Percentiles rank a stretch among this genome's conserved stretches.
phyloP scores from a whole-genome alignment of 2,797 vertebrate genomes.

The Thunnus albacares region DNA sequence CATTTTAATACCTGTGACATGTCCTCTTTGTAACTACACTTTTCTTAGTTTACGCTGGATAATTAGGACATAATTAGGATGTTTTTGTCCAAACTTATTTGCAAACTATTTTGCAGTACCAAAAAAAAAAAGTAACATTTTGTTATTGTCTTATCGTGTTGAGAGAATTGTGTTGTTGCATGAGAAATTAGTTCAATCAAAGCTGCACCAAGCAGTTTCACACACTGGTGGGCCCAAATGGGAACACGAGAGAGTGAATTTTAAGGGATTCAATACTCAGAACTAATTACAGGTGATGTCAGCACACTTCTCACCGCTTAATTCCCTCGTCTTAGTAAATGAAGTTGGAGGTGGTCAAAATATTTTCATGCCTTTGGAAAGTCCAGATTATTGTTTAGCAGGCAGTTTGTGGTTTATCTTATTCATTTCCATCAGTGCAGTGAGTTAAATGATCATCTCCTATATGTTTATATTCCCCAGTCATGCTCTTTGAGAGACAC shows the following conservation, averaged over 20 bases:
- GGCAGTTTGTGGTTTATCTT: neutral
- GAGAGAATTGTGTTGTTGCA: no score
- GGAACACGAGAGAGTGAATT: no score
- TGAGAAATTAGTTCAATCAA: no score
- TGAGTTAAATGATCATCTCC: constrained; percentile 22
- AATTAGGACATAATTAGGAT: neutral
- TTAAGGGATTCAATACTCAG: neutral
- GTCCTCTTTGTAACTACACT: neutral
- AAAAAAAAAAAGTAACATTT: no score
- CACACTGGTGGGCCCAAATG: no score
- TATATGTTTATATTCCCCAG: neutral
- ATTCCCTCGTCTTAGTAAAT: no score
- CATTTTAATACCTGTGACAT: neutral
- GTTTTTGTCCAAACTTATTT: neutral
- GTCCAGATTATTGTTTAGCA: neutral
- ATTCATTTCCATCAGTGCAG: neutral
- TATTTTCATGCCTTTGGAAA: neutral
- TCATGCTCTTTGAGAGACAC: constrained; percentile 18
- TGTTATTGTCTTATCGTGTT: no score
- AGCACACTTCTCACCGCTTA: no score
- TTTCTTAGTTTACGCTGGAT: neutral
- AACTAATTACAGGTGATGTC: no score
- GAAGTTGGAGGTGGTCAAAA: neutral
- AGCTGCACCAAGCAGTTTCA: no score
- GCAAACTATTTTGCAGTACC: neutral